Percentiles rank a stretch among this genome's conserved stretches.
Evolutionary conservation across 2,113 vertebrate species (phyloP).

Genomic region (Pseudopodoces humilis): DNA sequence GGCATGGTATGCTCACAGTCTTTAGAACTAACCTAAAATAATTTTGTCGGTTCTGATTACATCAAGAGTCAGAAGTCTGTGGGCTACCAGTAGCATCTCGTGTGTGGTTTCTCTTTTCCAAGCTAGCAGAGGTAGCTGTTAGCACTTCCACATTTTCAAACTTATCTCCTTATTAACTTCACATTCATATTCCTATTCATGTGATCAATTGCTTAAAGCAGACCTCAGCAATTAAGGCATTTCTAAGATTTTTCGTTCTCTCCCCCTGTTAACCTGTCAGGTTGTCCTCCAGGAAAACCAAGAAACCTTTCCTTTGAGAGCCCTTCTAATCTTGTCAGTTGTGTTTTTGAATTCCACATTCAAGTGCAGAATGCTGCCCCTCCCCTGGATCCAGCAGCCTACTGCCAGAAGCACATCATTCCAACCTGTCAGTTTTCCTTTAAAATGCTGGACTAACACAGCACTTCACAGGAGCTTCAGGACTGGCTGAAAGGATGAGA

Average conservation of each 20-base stretch:
- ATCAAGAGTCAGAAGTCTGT: background rate
- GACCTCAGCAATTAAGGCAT: background rate
- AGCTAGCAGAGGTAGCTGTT: background rate
- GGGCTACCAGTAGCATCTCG: background rate
- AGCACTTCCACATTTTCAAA: background rate
- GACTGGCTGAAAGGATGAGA: background rate
- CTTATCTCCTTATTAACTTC: background rate
- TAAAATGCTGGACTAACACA: background rate
- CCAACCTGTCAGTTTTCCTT: background rate
- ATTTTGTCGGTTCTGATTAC: background rate
- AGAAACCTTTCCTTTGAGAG: background rate
- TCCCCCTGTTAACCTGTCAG: background rate
- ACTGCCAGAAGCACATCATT: background rate
- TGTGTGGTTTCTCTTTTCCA: background rate
- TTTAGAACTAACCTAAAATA: background rate
- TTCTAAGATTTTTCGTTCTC: background rate
- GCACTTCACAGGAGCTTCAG: background rate
- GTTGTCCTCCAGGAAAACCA: background rate
- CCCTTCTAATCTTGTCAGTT: background rate
- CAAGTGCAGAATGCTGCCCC: background rate
- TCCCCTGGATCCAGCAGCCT: background rate
- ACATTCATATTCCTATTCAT: background rate
- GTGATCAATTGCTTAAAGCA: background rate
- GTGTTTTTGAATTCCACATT: background rate
- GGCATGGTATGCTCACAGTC: background rate